A percentile compares a stretch with the other conserved stretches of the same genome.
These are phyloP conservation scores for Sycophila sp. DNA, from an alignment of 1,140 invertebrate species.

Conservation along the genomic window DNA sequence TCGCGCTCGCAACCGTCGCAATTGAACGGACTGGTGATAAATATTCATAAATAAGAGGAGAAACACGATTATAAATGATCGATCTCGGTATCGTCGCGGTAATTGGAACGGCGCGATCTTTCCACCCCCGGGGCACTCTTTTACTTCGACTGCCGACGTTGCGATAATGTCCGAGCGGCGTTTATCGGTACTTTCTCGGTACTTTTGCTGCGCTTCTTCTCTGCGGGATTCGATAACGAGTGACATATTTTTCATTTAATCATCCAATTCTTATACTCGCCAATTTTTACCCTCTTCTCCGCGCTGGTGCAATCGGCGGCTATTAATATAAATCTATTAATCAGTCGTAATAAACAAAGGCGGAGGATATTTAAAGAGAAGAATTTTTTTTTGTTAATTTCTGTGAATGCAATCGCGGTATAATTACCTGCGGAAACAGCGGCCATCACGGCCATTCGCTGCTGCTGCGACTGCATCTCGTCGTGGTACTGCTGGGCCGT, in stretches of 20 bases:
- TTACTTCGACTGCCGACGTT: conserved; percentile 17
- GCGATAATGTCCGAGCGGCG: not conserved
- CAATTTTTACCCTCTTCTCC: no score
- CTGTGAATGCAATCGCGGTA: not conserved
- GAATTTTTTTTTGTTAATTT: no score
- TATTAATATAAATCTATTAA: no score
- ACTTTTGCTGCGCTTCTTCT: conserved; percentile 19
- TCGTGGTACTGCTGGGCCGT: conserved; percentile 75
- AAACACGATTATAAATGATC: conserved; percentile 37
- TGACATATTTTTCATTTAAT: conserved; percentile 37
- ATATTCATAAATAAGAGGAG: conserved; percentile 32
- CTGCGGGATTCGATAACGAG: conserved; percentile 12
- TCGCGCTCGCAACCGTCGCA: not conserved
- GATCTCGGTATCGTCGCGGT: conserved; percentile 15
- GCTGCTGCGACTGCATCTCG: conserved; percentile 76
- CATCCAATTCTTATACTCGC: no score
- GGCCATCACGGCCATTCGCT: conserved; percentile 80
- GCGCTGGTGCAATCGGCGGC: no score
- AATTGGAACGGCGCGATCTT: conserved; percentile 35
- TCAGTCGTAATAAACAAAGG: no score
- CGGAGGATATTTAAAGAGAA: no score
- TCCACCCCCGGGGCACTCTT: conserved; percentile 18
- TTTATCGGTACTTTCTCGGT: conserved; percentile 8
- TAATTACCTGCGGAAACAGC: conserved; percentile 71
- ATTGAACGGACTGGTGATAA: conserved; percentile 33